These are phyloP conservation scores for Teleiodes luculella DNA, from an alignment of 2,888 invertebrate species.

Conservation along the genomic window DNA sequence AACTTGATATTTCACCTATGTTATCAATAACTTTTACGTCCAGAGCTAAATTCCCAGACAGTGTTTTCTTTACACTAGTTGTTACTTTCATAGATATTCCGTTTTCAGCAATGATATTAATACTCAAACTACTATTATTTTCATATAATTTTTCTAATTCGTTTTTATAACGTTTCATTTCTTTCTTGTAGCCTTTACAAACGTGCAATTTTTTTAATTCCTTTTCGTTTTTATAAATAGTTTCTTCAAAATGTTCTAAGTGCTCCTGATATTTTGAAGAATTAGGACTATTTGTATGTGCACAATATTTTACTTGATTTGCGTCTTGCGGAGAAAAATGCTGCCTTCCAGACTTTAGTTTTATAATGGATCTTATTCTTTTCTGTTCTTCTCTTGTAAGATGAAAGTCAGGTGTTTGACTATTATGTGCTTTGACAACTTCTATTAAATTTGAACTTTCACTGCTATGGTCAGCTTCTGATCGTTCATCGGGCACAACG, in stretches of 20 bases:
- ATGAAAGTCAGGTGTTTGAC: neutral
- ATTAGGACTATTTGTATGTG: too few relatives aligned
- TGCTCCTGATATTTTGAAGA: too few relatives aligned
- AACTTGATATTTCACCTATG: conserved; percentile 23
- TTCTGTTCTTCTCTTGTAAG: neutral
- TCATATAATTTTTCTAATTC: neutral
- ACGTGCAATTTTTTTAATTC: too few relatives aligned
- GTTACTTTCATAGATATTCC: conserved; percentile 24
- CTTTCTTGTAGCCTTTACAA: too few relatives aligned
- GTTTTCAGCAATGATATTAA: conserved; percentile 25
- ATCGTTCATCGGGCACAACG: neutral
- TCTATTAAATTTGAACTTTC: neutral
- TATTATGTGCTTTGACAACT: neutral
- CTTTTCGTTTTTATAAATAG: too few relatives aligned
- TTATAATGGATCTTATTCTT: neutral
- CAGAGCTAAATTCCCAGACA: conserved; percentile 35
- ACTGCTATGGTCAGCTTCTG: too few relatives aligned
- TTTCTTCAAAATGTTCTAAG: too few relatives aligned
- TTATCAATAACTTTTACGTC: conserved; percentile 26
- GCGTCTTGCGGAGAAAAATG: too few relatives aligned
- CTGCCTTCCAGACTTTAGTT: neutral
- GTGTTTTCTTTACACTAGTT: conserved; percentile 30
- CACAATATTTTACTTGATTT: too few relatives aligned
- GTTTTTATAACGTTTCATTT: neutral
- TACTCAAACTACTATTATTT: neutral